These are phyloP conservation scores for Rynchops niger DNA, from an alignment of 2,113 vertebrate genomes.

Conservation along the genomic window DNA sequence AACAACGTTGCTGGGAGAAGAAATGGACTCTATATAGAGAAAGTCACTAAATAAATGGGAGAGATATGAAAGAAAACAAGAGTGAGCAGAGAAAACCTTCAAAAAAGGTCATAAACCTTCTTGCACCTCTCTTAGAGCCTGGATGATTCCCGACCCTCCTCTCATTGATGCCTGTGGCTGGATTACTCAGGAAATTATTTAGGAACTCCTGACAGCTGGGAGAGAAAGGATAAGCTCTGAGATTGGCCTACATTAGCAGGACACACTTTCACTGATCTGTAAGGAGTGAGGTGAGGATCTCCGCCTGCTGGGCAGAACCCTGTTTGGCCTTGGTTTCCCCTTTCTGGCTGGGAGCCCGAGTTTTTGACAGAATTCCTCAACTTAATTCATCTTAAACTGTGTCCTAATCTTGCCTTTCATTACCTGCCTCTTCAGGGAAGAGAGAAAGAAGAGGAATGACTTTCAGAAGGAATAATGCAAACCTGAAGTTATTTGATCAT, in stretches of 20 bases:
- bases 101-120: neutral
- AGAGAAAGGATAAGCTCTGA: constrained; percentile 58
- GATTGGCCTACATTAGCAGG: constrained; percentile 36
- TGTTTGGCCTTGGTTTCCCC: neutral
- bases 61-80: neutral
- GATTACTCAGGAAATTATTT: constrained; percentile 44
- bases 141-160: neutral
- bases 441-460: neutral
- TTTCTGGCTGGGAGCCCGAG: neutral
- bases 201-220: constrained; percentile 60
- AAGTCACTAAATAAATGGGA: neutral
- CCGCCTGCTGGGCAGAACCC: neutral
- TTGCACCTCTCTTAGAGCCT: neutral
- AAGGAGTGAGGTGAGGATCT: neutral
- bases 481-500: neutral
- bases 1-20: neutral
- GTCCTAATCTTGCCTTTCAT: neutral
- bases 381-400: neutral
- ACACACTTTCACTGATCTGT: constrained; percentile 44
- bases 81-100: neutral
- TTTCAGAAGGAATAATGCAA: neutral
- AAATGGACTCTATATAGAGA: neutral
- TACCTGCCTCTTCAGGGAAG: neutral
- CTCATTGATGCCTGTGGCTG: constrained; percentile 26
- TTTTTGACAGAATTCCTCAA: constrained; percentile 1